A percentile compares a stretch with the other conserved stretches of the same genome.
Conservation (phyloP, 1,140 invertebrate genomes). For the Drosophila micromelanica region DNA sequence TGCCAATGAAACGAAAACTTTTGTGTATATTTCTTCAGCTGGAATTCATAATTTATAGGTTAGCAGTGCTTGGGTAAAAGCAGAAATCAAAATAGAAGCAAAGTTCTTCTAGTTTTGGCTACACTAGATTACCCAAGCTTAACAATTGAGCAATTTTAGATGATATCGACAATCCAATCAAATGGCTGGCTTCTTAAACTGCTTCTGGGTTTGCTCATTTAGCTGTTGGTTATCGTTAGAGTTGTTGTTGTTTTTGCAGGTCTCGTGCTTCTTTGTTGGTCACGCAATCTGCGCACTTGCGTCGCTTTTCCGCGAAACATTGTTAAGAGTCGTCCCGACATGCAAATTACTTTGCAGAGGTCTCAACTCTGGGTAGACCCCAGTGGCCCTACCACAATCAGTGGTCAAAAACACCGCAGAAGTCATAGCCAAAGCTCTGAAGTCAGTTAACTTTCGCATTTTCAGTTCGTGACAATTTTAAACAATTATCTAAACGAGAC, state of each 20-base stretch:
- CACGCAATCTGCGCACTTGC: slow-evolving; percentile 62
- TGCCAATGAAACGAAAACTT: slow-evolving; percentile 55
- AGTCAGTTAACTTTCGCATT: slow-evolving; percentile 70
- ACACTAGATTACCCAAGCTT: slow-evolving; percentile 1
- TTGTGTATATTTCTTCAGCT: slow-evolving; percentile 41
- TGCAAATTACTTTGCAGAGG: slow-evolving; percentile 58
- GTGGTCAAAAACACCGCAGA: slow-evolving; percentile 34
- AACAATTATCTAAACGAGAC: slow-evolving; percentile 59
- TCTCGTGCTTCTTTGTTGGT: slow-evolving; percentile 57
- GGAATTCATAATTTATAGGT: slow-evolving; percentile 78
- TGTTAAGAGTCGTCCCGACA: slow-evolving; percentile 34
- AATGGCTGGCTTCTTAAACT: neutral
- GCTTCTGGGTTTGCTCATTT: slow-evolving; percentile 40
- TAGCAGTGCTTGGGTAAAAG: slow-evolving; percentile 57
- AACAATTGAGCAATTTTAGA: slow-evolving; percentile 60
- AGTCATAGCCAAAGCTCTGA: slow-evolving; percentile 25
- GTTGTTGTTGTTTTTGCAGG: slow-evolving; percentile 10
- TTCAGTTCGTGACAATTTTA: slow-evolving; percentile 76
- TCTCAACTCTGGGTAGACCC: slow-evolving; percentile 22
- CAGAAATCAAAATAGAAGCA: slow-evolving; percentile 35
- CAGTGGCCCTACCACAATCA: slow-evolving; percentile 24
- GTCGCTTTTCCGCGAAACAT: slow-evolving; percentile 38
- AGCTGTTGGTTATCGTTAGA: slow-evolving; percentile 5
- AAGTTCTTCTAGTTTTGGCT: slow-evolving; percentile 59
- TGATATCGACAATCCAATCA: slow-evolving; percentile 38